Conservation (phyloP, 1,140 invertebrate species). For the Berghia stephanieae region DNA sequence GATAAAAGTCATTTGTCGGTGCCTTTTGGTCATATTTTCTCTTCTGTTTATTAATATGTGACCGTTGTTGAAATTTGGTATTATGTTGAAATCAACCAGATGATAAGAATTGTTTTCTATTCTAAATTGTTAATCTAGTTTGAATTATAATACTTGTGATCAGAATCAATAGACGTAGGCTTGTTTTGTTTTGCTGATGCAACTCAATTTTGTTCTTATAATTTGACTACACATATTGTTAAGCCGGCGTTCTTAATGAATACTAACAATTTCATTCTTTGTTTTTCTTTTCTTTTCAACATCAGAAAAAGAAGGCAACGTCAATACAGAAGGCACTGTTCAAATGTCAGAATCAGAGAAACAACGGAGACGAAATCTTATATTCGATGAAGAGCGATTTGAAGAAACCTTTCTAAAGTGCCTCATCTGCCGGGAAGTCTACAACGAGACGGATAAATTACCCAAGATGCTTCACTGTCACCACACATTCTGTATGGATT, state of each 20-base stretch:
- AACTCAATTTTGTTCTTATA: background rate
- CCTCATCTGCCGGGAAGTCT: constrained; percentile 61
- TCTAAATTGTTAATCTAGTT: too few relatives aligned
- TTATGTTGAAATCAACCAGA: too few relatives aligned
- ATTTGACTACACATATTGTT: background rate
- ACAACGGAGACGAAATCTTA: constrained; percentile 51
- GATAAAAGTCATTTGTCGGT: too few relatives aligned
- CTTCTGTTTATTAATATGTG: too few relatives aligned
- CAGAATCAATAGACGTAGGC: too few relatives aligned
- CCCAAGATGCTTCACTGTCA: constrained; percentile 65
- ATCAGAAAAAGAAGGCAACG: constrained; percentile 26
- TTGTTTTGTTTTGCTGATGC: background rate
- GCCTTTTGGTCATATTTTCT: too few relatives aligned
- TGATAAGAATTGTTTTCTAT: too few relatives aligned
- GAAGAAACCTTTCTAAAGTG: constrained; percentile 63
- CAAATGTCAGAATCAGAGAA: constrained; percentile 32
- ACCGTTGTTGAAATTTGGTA: too few relatives aligned
- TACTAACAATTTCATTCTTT: too few relatives aligned
- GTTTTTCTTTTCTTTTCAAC: too few relatives aligned
- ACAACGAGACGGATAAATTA: constrained; percentile 56
- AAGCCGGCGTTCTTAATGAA: background rate
- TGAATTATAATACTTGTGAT: too few relatives aligned
- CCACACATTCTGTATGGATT: constrained; percentile 68
- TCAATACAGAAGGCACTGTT: constrained; percentile 27
- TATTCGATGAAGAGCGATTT: constrained; percentile 61